Conservation (phyloP, 2,888 invertebrate genomes). For the Temnothorax unifasciatus region DNA sequence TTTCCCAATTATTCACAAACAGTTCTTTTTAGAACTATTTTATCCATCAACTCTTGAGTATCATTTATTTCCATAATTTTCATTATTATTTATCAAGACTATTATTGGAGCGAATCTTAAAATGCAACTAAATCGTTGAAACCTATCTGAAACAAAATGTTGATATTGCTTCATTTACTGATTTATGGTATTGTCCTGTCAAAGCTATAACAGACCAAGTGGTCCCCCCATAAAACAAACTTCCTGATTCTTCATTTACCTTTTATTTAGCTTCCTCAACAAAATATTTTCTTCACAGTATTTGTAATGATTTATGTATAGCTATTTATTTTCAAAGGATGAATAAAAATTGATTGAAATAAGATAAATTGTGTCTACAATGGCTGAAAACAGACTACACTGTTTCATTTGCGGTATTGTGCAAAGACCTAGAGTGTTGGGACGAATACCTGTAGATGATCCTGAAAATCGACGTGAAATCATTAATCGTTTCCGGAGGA, state of each 20-base stretch:
- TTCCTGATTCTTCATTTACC: not conserved
- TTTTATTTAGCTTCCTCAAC: not conserved
- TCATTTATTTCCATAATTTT: too few relatives aligned
- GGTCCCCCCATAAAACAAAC: not conserved
- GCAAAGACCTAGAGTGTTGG: conserved; percentile 1
- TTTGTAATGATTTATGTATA: not conserved
- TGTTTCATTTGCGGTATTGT: conserved; percentile 14
- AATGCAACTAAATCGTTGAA: not conserved
- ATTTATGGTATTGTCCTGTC: not conserved
- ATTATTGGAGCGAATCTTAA: too few relatives aligned
- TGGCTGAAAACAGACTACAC: conserved; percentile 12
- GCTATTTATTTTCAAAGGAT: not conserved
- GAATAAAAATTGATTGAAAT: too few relatives aligned
- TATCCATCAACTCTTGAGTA: not conserved
- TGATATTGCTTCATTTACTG: not conserved
- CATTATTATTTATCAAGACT: too few relatives aligned
- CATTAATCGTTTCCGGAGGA: not conserved
- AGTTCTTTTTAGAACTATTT: not conserved
- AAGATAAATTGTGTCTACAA: not conserved
- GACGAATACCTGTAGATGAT: conserved; percentile 15
- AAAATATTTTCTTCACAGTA: not conserved
- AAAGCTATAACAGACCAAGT: not conserved
- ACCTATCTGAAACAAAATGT: not conserved
- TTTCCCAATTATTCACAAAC: conserved; percentile 12
- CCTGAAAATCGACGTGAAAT: conserved; percentile 1